Base-by-base conservation (phyloP, 2,888 invertebrate genomes). In the Pimpla rufipes region DNA sequence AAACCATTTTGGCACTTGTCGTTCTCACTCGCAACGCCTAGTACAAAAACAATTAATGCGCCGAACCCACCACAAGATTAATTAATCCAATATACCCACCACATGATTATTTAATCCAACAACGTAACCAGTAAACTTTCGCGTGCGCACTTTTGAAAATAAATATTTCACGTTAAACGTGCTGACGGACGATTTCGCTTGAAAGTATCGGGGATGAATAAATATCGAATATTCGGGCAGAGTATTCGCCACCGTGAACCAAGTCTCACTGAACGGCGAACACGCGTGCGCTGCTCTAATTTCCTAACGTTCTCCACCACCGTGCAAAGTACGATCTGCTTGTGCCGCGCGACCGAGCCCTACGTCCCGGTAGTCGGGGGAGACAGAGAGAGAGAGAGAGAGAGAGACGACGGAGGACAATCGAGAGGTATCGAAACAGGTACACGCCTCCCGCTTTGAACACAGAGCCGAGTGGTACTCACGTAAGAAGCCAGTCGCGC, bases 371-470 rank as follows among this genome's bases (percentile, higher is more conserved):
- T 52, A 45, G 35, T 66, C 35, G 7, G 47, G 47, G 57, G 67
- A 81, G 77, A 55, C 40, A 66, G n/a, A n/a, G n/a, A n/a, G n/a
- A n/a, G n/a, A 73, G 74, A 42, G 64, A 68, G 68, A 23, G 50
- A 35, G 47, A 62, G 37, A 29, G 68, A 66, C 37, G 21, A 50
- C 18, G 45, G 73, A 77, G 80, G 83, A 83, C 83, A 83, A 83
- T 83, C 83, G 77, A 74, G 77, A 83, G 73, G 77, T 55, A 80
- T 80, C 73, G 75, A 80, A 80, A 77, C 62, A 55, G 73, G 83
- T 55, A 62, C 83, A 80, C 80, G 83, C 83, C 80, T 83, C 52
- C 42, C 55, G 52, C 37, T 68, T 45, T 67, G n/a, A 71, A 73
- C 45, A 23, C 62, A 29, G 29, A 68, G 40, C 40, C 47, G 13